Base-by-base conservation (phyloP, 2,113 vertebrate species). In the Stegostoma tigrinum region DNA sequence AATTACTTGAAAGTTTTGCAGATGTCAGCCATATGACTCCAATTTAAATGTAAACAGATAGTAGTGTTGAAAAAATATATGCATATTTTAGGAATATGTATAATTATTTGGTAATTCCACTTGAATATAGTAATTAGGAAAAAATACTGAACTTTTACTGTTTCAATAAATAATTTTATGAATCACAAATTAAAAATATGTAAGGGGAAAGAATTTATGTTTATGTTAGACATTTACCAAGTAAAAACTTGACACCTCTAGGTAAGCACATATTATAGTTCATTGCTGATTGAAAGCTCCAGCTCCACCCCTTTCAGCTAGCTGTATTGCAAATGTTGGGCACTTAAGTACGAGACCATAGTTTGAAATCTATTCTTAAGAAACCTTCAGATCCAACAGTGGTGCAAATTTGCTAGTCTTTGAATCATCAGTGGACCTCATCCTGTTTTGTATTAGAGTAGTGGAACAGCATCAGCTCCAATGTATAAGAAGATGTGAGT, bases 191-290 rank as follows among this genome's bases (percentile, higher is more conserved):
- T 61, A 30, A 52, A 30, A 34, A 55, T 42, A 14, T 61, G 86
- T n/a, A 61, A 90, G 15, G 15, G 17, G 12, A 34, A 52, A 19
- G 5, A 14, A 30, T 64, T 91, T 61, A n/a, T 17, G 5, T 55
- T 64, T 30, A 64, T 91, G 52, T 91, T 34, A 34, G 55, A 90
- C 55, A 5, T 61, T 91, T 61, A 64, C 55, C 4, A 5, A 34
- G 5, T 64, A 64, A 91, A 52, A 91, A 64, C 55, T 34, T 61
- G 55, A 91, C 30, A 55, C 48, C 45, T 87, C 45, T 55, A 55
- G 55, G 87, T 64, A 91, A 91, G 55, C 14, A 91, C 55, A 34
- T 64, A 34, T 55, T 90, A 90, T n/a, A 91, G 64, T 91, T 91
- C 52, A 91, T 61, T 30, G 30, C 87, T 34, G 55, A n/a, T 64